Percentiles rank a stretch among this genome's conserved stretches.
Conservation (phyloP, 2,113 vertebrate genomes). For the Rhodinocichla rosea region DNA sequence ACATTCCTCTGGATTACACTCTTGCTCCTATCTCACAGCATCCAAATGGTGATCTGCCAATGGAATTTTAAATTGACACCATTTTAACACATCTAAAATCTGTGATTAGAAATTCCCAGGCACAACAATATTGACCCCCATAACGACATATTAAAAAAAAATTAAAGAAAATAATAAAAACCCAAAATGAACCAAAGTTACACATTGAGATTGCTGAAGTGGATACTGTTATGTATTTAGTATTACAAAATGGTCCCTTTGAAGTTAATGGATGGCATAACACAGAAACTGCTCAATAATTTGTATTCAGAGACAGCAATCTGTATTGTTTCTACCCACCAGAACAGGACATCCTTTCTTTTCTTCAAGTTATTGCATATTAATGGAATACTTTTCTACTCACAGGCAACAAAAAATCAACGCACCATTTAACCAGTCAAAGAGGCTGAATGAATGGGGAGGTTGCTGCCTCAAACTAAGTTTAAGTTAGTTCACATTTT, state of each 20-base stretch:
- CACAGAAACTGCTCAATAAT: constrained; percentile 20
- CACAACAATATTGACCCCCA: neutral
- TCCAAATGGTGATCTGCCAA: neutral
- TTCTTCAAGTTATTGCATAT: constrained; percentile 45
- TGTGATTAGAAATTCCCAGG: neutral
- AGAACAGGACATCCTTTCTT: constrained; percentile 38
- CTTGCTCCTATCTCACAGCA: neutral
- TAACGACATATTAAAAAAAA: neutral
- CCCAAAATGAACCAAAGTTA: neutral
- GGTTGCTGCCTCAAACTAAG: constrained; percentile 41
- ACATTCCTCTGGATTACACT: neutral
- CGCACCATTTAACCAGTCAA: constrained; percentile 16
- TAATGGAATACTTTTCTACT: constrained; percentile 21
- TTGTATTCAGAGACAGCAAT: constrained; percentile 39
- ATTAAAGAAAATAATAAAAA: neutral
- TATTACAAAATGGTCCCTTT: neutral
- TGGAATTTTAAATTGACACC: neutral
- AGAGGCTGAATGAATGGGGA: constrained; percentile 21
- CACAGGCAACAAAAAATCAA: constrained; percentile 44
- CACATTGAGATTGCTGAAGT: neutral
- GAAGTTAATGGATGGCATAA: constrained; percentile 5
- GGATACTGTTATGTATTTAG: neutral
- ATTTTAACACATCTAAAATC: neutral
- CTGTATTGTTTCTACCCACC: constrained; percentile 38
- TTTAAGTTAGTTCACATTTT: constrained; percentile 57